These are phyloP conservation scores for Augochlora pura DNA, from an alignment of 1,140 invertebrate species.

Conservation along the genomic window DNA sequence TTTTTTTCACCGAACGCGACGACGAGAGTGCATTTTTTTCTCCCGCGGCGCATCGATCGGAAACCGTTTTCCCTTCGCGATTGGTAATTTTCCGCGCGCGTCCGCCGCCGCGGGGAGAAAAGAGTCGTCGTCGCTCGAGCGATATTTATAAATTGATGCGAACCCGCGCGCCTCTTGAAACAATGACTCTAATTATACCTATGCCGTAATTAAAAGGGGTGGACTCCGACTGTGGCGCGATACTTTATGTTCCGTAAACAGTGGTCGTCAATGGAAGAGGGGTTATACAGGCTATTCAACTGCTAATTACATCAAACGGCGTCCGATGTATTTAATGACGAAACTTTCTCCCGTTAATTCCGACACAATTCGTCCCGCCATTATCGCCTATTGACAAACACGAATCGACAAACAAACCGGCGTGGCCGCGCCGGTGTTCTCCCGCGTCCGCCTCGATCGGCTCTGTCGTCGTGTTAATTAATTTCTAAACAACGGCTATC, in stretches of 20 bases:
- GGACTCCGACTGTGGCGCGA: not conserved
- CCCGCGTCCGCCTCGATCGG: not conserved
- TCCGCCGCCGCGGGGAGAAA: not conserved
- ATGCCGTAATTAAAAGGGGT: slow-evolving; percentile 49
- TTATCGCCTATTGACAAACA: not conserved
- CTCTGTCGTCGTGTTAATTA: not conserved
- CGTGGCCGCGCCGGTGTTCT: too few relatives aligned
- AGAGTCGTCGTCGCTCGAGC: not conserved
- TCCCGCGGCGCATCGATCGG: not conserved
- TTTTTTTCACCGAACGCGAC: too few relatives aligned
- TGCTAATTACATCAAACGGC: slow-evolving; percentile 1
- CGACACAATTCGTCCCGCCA: not conserved
- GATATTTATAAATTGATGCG: slow-evolving; percentile 45
- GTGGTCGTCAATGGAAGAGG: slow-evolving; percentile 32
- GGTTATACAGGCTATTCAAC: not conserved
- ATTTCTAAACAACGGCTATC: too few relatives aligned
- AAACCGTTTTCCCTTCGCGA: not conserved
- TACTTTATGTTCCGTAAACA: slow-evolving; percentile 19
- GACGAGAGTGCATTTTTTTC: too few relatives aligned
- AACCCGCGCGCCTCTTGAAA: slow-evolving; percentile 10
- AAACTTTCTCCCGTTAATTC: not conserved
- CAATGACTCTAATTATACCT: slow-evolving; percentile 49
- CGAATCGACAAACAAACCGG: too few relatives aligned
- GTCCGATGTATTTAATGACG: not conserved
- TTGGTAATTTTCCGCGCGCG: slow-evolving; percentile 23